Percentiles rank a stretch among this genome's conserved stretches.
Conservation (phyloP, 1,140 invertebrate species). For the Prorops nasuta region DNA sequence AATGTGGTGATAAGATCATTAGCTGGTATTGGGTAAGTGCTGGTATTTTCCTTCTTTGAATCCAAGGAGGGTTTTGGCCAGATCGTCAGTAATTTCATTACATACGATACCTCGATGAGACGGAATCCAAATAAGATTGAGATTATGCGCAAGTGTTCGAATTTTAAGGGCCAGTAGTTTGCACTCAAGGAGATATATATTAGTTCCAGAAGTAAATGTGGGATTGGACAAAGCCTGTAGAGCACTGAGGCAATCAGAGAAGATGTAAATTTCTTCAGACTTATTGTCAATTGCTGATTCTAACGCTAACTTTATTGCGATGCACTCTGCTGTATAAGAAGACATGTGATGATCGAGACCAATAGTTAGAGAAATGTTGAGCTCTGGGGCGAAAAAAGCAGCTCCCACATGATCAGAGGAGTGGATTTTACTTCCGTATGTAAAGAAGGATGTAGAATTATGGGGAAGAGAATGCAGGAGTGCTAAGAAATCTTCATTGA, state of each 20-base stretch:
- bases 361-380: background rate
- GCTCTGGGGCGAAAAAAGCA: background rate
- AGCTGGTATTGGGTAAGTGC: too few species aligned
- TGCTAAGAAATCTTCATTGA: background rate
- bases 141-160: background rate
- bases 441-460: background rate
- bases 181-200: background rate
- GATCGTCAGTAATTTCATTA: background rate
- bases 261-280: background rate
- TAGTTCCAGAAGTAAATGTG: background rate
- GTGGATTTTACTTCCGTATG: constrained; percentile 3
- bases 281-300: background rate
- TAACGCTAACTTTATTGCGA: background rate
- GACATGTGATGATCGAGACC: background rate
- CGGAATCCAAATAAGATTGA: background rate
- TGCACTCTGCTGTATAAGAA: constrained; percentile 5
- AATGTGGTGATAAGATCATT: background rate
- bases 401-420: background rate
- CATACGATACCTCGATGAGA: background rate
- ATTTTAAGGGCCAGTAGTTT: background rate
- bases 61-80: background rate
- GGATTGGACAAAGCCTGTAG: background rate
- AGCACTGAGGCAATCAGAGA: constrained; percentile 4
- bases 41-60: background rate
- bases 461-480: background rate